Evolutionary conservation across 2,797 vertebrate genomes (phyloP), one percentile per base, ranked within the genome.

Genomic region (Rhincodon typus): DNA sequence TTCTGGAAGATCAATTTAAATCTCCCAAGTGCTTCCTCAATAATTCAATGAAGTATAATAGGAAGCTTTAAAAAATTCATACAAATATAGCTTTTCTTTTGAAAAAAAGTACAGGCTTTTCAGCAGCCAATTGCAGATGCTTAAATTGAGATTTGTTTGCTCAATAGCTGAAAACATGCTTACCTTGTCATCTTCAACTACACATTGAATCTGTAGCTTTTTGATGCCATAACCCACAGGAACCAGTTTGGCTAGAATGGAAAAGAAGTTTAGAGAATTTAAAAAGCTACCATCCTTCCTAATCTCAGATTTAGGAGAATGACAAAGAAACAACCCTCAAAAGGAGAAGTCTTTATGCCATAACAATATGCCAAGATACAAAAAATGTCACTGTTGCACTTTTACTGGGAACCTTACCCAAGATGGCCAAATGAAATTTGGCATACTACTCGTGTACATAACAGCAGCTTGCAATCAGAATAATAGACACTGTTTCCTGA

Each of bases 171-270:
- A 27, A 74, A 94, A 94, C 94, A 70, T 94, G 19, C 88, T 93
- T 67, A 96, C 95, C 98, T 99, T 99, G 96, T 99, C 99, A 34
- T 99, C 99, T 97, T 99, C 99, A 34, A 99, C 99, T 84, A 99
- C 99, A 3, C 99, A 99, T 27, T 98, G 97, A 95, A 99, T 99
- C 97, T 99, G 99, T 94, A 99, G 98, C 96, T 99, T 99, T 97
- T 98, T 99, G 97, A 99, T 99, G 96, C 99, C 99, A 12, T 99
- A 99, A 2, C 99, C 99, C 70, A 98, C 99, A 0, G 99, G 99
- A 86, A 99, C 98, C 67, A 99, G 97, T 96, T 99, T 99, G 95
- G 99, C 99, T 99, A 96, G 34, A 96, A 95, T 94, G 4, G 95
- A 13, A 17, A 96, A 62, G 0, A 4, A 4, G 62, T 30, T 19